Percentiles rank a stretch among this genome's conserved stretches.
phyloP scores from a whole-genome alignment of 2,888 invertebrate species.

The Homarus gammarus region DNA sequence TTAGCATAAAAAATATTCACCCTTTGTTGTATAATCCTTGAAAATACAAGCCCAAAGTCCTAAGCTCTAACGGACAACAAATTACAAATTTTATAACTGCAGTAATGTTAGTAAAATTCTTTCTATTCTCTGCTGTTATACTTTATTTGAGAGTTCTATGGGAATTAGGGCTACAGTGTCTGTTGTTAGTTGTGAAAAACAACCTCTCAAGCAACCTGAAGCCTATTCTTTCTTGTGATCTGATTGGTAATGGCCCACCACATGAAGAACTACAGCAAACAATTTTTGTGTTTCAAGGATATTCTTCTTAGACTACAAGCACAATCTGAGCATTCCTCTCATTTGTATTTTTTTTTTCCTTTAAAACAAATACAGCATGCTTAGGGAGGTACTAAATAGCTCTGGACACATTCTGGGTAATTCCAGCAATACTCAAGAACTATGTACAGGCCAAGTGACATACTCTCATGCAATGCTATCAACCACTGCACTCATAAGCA shows the following conservation, averaged over 20 bases:
- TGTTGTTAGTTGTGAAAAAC: background rate
- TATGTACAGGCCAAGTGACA: background rate
- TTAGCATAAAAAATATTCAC: slow-evolving; percentile 33
- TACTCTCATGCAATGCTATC: slow-evolving; percentile 12
- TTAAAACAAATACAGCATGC: slow-evolving; percentile 61
- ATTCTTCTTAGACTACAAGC: slow-evolving; percentile 28
- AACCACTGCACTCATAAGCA: background rate
- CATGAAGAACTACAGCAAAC: slow-evolving; percentile 23
- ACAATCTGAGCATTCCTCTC: slow-evolving; percentile 17
- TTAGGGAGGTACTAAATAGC: slow-evolving; percentile 70
- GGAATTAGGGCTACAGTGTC: background rate
- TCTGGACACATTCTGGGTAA: slow-evolving; percentile 50
- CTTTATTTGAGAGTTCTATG: background rate
- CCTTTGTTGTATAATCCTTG: slow-evolving; percentile 2
- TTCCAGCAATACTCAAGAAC: slow-evolving; percentile 44
- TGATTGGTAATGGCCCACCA: slow-evolving; percentile 25
- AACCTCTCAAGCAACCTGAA: background rate
- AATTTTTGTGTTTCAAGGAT: slow-evolving; percentile 57
- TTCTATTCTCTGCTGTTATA: background rate
- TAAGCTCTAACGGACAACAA: slow-evolving; percentile 1
- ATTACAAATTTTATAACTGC: background rate
- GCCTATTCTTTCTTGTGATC: background rate
- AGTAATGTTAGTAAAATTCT: background rate
- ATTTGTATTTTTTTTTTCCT: slow-evolving; percentile 31
- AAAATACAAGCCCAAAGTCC: slow-evolving; percentile 34